Evolutionary conservation across 2,888 invertebrate species (phyloP), one percentile per base, ranked within the genome.

Genomic region (Drosophila heteroneura): DNA sequence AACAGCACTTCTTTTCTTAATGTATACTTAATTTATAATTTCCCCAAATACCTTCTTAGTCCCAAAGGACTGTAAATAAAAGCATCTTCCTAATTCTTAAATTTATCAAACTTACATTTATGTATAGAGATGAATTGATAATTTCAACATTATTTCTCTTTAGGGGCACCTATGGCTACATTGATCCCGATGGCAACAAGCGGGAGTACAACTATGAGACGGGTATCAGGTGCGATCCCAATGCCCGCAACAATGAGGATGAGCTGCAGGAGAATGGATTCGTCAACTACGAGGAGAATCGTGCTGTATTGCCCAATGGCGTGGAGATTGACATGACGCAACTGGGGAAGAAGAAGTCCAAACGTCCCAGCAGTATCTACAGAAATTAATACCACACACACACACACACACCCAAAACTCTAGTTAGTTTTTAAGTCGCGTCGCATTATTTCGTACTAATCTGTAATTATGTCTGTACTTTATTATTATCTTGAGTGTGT

Each of bases 141-240:
- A 47, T 30, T 47, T 3, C 5, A 33, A 19, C 5, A 26, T 30
- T 9, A 5, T 1, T 19, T 9, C 37, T 19, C 35, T 37, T 3
- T 2, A 74, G 96, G 76, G 97, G 97, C 56, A 97, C 96, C 91
- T 97, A 97, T 91, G 97, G 97, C 39, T 97, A 97, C 92, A 94
- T 97, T 12, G 97, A 97, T 92, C 97, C 97, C 0, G 97, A 97
- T 91, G 97, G 97, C 80, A 94, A 96, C 51, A 95, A 96, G 89
- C 95, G 97, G 12, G 97, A 97, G 92, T 97, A 97, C 93, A 95
- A 95, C 78, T 97, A 97, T 91, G 97, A 96, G 92, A 96, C 97
- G 28, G 97, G 97, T 53, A 97, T 96, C 82, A 95, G 94, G 74
- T 97, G 94, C 58, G 94, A 94, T 76, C 94, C 94, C 64, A 93